A percentile compares a stretch with the other conserved stretches of the same genome.
These are phyloP conservation scores for Proterorhinus semilunaris DNA, from an alignment of 2,113 vertebrate species.

Conservation along the genomic window DNA sequence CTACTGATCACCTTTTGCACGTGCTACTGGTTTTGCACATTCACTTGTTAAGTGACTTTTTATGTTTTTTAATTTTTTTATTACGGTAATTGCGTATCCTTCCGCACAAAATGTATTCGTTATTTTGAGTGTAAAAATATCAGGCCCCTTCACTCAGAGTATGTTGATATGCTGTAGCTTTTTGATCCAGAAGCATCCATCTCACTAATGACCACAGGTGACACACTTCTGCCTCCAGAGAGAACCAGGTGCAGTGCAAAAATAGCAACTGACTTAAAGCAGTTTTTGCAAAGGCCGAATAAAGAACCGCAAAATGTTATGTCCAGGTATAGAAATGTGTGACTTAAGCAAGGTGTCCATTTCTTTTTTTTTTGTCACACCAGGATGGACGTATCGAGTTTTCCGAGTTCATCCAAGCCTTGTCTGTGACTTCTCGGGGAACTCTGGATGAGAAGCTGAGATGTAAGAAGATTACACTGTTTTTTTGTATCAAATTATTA, in stretches of 20 bases:
- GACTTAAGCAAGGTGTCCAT: slow-evolving; percentile 22
- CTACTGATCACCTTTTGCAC: too few species aligned
- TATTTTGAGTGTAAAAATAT: slow-evolving; percentile 8
- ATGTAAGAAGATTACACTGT: slow-evolving; percentile 80
- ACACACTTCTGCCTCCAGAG: slow-evolving; percentile 59
- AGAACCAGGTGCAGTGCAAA: slow-evolving; percentile 65
- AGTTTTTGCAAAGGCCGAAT: slow-evolving; percentile 54
- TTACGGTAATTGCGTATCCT: too few species aligned
- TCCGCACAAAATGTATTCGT: slow-evolving; percentile 14
- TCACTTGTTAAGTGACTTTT: too few species aligned
- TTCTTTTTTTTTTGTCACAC: slow-evolving; percentile 19
- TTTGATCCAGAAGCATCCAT: slow-evolving; percentile 54
- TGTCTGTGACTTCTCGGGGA: slow-evolving; percentile 95
- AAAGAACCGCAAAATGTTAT: slow-evolving; percentile 30
- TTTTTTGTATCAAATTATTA: not conserved
- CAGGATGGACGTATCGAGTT: slow-evolving; percentile 98
- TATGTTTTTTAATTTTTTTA: too few species aligned
- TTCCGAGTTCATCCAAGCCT: slow-evolving; percentile 96
- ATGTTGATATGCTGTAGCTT: slow-evolving; percentile 38
- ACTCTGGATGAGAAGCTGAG: slow-evolving; percentile 97
- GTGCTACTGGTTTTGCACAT: too few species aligned
- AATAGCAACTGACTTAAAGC: slow-evolving; percentile 65
- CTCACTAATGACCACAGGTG: slow-evolving; percentile 66
- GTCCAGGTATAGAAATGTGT: slow-evolving; percentile 27
- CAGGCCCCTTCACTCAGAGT: slow-evolving; percentile 6